Evolutionary conservation across 2,888 invertebrate genomes (phyloP), one percentile per base, ranked within the genome.

Genomic region (Sesia bembeciformis): DNA sequence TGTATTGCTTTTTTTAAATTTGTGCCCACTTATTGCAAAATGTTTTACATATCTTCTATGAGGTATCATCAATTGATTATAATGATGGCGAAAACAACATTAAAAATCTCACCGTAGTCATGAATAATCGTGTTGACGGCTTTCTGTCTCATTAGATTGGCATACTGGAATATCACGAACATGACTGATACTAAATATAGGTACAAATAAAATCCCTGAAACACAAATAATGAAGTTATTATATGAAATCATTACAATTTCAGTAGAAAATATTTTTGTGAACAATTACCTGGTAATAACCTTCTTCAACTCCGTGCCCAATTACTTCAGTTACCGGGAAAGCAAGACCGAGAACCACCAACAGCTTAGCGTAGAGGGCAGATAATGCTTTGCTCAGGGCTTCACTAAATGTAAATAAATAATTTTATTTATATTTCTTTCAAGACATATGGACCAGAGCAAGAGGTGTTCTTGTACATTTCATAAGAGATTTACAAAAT

Each of bases 261-360:
- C 43, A n/a, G 43, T 46, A 7, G 8, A 5, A 7, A 8, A 46
- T 8, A 46, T 7, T 4, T 46, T 7, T 46, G 23, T 46, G 3
- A 46, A 23, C 23, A 46, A 8, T 8, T 50, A 93, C 93, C 91
- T 93, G 94, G 75, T 96, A 95, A 71, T 94, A 93, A 56, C 92
- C 92, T 40, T 92, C 91, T 23, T 94, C 93, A 39, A 96, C 94
- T 66, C 93, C 92, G 52, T 92, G 91, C 3, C 95, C 94, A 59
- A 96, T 94, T 53, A 96, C 94, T 86, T 97, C 96, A 3, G 97
- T 95, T 58, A 97, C 92, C 3, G 97, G 97, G 68, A 97, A 93
- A 8, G 96, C 95, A 46, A 96, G 91, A 5, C 96, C 96, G 60
- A 96, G 84, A 4, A 97, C 94, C 7, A 97, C 95, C 57, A 97